These are phyloP conservation scores for Drosophila subobscura DNA, from an alignment of 1,140 invertebrate species.

Conservation along the genomic window DNA sequence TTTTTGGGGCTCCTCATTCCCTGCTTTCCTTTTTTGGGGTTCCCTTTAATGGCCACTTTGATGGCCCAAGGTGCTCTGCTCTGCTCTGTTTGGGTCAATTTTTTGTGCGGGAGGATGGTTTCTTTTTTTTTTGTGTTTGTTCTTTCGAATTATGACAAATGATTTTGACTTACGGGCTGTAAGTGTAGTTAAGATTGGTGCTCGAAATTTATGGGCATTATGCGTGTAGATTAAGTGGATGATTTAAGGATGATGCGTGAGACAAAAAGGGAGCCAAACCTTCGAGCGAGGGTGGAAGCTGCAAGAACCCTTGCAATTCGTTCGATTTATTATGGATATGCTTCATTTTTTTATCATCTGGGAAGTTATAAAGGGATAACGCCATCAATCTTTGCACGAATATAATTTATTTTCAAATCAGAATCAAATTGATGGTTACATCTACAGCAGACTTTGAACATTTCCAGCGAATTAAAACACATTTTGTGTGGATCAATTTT, in stretches of 20 bases:
- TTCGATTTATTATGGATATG: too few species aligned
- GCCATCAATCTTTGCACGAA: too few species aligned
- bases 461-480: constrained; percentile 5
- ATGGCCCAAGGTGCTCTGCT: constrained; percentile 40
- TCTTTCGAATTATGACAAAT: constrained; percentile 73
- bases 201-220: constrained; percentile 53
- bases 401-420: too few species aligned
- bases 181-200: constrained; percentile 54
- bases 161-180: constrained; percentile 57
- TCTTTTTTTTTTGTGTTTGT: constrained; percentile 12
- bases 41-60: constrained; percentile 60
- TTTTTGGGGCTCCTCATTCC: not conserved
- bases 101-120: constrained; percentile 17
- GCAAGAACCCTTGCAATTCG: too few species aligned
- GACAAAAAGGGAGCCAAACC: not conserved
- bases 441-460: constrained; percentile 5
- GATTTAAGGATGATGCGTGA: constrained; percentile 16
- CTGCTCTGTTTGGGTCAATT: constrained; percentile 36
- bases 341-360: too few species aligned
- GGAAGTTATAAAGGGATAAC: too few species aligned
- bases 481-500: constrained; percentile 42
- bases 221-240: constrained; percentile 32
- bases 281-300: too few species aligned
- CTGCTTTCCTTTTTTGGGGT: constrained; percentile 39
- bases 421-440: too few species aligned